Base-by-base conservation (phyloP, 2,113 vertebrate genomes). In the Tichodroma muraria region DNA sequence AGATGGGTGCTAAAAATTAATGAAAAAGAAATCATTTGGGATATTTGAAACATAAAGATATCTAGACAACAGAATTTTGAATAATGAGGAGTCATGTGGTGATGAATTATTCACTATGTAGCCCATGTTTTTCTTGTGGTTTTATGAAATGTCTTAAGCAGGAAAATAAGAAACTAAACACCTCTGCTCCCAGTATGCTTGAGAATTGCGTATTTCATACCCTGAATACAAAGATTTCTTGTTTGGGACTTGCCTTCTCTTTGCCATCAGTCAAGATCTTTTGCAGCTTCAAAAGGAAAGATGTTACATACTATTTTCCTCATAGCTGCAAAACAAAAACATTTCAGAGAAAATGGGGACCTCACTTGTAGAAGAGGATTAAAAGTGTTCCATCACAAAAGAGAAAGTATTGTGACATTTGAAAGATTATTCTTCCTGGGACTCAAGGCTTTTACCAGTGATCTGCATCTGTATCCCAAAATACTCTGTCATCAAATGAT, bases 401-500 rank as follows among this genome's bases (percentile, higher is more conserved):
- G 81, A 85, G 91, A 97, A 97, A 96, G 83, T 77, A 94, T 78
- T 94, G 69, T 95, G 94, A 89, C 68, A 94, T 95, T 88, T 97
- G 93, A 94, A 93, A 94, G 89, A 89, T 97, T 96, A 53, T 44
- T 93, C 35, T 95, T 97, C 88, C 91, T 30, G 17, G 57, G 85
- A 94, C 76, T 94, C 90, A 75, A 87, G 64, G 65, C 47, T 96
- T 97, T 96, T 89, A 96, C 66, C 89, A 89, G 42, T 92, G 85
- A 95, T 93, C 25, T 97, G 72, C 87, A 83, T 95, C 92, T 95
- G 76, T n/a, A 61, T 97, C 95, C 88, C 96, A 92, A 94, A 96
- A 93, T 68, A 89, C 82, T 95, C 87, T 95, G 54, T 97, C 91
- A 96, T 95, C 96, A 96, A 97, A 97, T 94, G 88, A 94, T 97